These are phyloP conservation scores for Micromussa lordhowensis DNA, from an alignment of 92 coral and sea anemone genomes.

Conservation along the genomic window DNA sequence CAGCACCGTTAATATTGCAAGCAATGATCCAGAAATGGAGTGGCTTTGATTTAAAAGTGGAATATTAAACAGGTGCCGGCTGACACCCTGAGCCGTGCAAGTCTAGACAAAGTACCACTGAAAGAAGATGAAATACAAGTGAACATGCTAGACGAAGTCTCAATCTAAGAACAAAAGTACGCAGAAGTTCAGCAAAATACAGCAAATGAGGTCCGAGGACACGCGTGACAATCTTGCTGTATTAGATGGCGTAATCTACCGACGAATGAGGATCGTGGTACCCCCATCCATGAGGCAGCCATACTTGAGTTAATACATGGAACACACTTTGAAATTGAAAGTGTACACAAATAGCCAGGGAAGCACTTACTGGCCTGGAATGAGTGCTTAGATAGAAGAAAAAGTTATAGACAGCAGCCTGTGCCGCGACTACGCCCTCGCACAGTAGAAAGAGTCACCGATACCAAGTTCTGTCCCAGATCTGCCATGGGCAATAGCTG, in stretches of 20 bases:
- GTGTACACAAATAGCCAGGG: conserved; percentile 65
- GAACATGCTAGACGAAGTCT: too few species aligned
- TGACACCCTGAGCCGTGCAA: too few species aligned
- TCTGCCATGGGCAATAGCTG: conserved; percentile 67
- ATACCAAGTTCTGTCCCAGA: conserved; percentile 63
- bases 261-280: conserved; percentile 63
- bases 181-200: too few species aligned
- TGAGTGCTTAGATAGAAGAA: conserved; percentile 57
- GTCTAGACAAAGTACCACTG: too few species aligned
- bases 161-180: too few species aligned
- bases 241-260: conserved; percentile 38
- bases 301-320: conserved; percentile 57
- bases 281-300: conserved; percentile 64
- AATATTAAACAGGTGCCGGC: too few species aligned
- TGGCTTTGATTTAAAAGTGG: too few species aligned
- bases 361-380: conserved; percentile 68
- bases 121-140: too few species aligned
- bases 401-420: conserved; percentile 52
- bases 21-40: conserved; percentile 35
- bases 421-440: conserved; percentile 55
- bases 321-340: conserved; percentile 59
- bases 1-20: conserved; percentile 33
- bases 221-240: conserved; percentile 52
- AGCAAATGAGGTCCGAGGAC: conserved; percentile 53
- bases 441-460: conserved; percentile 66